phyloP scores from a whole-genome alignment of 1,140 invertebrate genomes.

The Drosophila nikananu region DNA sequence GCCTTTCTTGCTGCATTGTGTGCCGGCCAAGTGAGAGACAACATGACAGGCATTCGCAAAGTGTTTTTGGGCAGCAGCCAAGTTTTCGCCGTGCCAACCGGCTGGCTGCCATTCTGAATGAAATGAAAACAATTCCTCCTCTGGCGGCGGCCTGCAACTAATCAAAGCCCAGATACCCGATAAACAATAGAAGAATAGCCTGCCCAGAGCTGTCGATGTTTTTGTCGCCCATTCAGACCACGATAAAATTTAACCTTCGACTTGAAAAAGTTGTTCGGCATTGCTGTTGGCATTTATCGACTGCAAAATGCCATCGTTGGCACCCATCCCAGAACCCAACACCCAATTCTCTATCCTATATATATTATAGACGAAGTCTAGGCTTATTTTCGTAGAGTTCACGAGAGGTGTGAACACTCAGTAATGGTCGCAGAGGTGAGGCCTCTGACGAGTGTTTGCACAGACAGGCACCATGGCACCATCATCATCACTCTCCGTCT shows the following conservation, averaged over 20 bases:
- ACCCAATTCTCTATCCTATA: neutral
- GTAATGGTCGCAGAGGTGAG: conserved; percentile 21
- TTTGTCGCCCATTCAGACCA: conserved; percentile 34
- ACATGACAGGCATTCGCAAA: conserved; percentile 60
- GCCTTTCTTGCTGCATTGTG: conserved; percentile 29
- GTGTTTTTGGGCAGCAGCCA: conserved; percentile 70
- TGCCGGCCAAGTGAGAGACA: conserved; percentile 36
- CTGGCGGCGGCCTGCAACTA: conserved; percentile 37
- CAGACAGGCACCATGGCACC: neutral
- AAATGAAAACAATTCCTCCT: conserved; percentile 26
- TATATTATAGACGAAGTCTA: conserved; percentile 14
- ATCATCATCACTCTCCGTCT: neutral
- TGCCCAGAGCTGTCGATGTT: conserved; percentile 15
- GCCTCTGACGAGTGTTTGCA: neutral
- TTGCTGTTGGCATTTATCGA: conserved; percentile 65
- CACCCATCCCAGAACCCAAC: conserved; percentile 14
- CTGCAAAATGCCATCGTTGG: conserved; percentile 62
- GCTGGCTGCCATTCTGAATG: conserved; percentile 47
- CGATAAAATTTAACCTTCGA: conserved; percentile 80
- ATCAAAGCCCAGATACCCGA: conserved; percentile 58
- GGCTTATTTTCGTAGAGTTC: conserved; percentile 34
- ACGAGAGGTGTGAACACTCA: conserved; percentile 23
- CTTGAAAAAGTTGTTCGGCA: conserved; percentile 68
- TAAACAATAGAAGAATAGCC: conserved; percentile 65
- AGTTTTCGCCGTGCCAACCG: conserved; percentile 63